Evolutionary conservation across 2,113 vertebrate species (phyloP), one percentile per base, ranked within the genome.

Genomic region (Eretmochelys imbricata): DNA sequence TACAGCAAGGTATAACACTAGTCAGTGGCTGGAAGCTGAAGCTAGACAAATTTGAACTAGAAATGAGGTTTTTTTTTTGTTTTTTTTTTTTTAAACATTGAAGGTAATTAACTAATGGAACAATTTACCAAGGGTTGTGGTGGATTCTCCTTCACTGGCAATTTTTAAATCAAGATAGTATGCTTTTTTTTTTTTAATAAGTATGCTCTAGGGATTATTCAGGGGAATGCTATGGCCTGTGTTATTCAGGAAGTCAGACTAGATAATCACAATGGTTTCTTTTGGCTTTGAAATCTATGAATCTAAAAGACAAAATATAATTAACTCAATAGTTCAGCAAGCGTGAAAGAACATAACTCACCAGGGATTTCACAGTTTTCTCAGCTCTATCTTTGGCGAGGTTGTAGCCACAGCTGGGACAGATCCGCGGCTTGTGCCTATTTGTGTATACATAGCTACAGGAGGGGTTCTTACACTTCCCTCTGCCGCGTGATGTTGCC

Each of bases 381-480:
- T 98, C 95, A 50, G 97, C 97, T 97, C 98, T 98, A 88, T 99
- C 99, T 98, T 98, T 99, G 96, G 98, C 96, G 96, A 99, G 98
- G 93, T 99, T 99, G 89, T 98, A 99, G 87, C 99, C 99, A 85
- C 99, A 99, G 96, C 97, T 99, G 25, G 99, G 99, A 82, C 99
- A 99, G 95, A 98, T 84, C 1, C 98, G 98, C 7, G 99, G 99
- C 94, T 99, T 99, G 96, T 99, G 99, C 83, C 99, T 98, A 98
- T 99, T 99, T 88, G 99, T 99, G 80, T 99, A 99, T 84, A 99
- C 98, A 0, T 99, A 99, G 94, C 98, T 99, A 93, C 99, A 99
- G 22, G 98, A 98, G 1, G 99, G 98, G 95, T 99, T 99, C 98
- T 99, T 99, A 98, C 99, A 99, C 13, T 98, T 99, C 82, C 99